These are phyloP conservation scores for Helogale parvula DNA, from an alignment of 2,113 vertebrate genomes.

Conservation along the genomic window DNA sequence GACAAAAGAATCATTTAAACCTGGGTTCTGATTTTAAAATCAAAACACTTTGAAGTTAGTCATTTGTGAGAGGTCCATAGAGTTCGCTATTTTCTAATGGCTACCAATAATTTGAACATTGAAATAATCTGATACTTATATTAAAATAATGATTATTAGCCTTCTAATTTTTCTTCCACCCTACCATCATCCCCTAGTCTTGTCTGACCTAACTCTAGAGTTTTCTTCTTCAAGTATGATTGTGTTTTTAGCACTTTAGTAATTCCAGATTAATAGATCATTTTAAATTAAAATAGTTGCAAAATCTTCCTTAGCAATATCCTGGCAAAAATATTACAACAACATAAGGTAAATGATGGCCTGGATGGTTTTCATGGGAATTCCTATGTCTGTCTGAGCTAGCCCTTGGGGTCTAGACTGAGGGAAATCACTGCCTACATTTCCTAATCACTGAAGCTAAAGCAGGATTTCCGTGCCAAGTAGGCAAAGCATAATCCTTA, in stretches of 20 bases:
- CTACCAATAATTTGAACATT: constrained; percentile 22
- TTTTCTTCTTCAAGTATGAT: neutral
- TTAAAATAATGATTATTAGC: neutral
- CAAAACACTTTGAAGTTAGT: neutral
- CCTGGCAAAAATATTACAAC: constrained; percentile 1
- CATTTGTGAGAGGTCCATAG: neutral
- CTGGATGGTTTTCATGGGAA: neutral
- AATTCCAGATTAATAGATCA: neutral
- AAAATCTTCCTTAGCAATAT: neutral
- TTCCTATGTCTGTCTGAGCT: constrained; percentile 14
- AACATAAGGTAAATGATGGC: neutral
- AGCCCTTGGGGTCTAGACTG: neutral
- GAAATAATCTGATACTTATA: neutral
- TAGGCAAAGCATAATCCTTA: constrained; percentile 62
- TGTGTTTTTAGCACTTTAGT: neutral
- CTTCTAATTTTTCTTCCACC: neutral
- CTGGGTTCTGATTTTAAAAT: constrained; percentile 39
- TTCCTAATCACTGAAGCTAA: constrained; percentile 76
- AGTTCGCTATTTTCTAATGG: neutral
- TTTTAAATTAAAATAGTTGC: neutral
- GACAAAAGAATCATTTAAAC: neutral
- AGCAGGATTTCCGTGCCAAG: constrained; percentile 70
- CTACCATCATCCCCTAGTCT: fast-evolving
- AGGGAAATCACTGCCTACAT: constrained; percentile 61
- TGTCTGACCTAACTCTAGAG: neutral